Conservation (phyloP, 2,113 vertebrate species). For the Hydrolagus affinis region DNA sequence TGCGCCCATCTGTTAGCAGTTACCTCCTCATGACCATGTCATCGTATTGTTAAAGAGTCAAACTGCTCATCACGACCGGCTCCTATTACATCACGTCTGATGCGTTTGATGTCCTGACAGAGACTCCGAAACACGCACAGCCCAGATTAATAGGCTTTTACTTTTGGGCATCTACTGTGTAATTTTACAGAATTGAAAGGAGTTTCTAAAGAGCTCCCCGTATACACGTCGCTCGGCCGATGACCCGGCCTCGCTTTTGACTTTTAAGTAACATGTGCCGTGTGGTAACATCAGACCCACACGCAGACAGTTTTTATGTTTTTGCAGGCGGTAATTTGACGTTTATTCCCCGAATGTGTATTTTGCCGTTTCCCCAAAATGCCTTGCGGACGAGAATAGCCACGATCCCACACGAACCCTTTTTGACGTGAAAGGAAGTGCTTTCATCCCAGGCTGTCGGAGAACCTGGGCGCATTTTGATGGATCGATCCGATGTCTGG, state of each 20-base stretch:
- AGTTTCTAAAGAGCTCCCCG: constrained; percentile 16
- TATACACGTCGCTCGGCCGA: background rate
- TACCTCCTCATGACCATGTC: constrained; percentile 21
- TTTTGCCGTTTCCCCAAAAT: constrained; percentile 7
- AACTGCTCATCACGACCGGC: constrained; percentile 19
- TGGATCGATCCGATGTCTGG: no score
- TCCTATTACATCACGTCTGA: constrained; percentile 29
- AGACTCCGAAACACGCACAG: background rate
- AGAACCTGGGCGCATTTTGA: no score
- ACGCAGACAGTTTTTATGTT: background rate
- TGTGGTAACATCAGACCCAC: background rate
- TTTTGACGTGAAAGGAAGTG: no score
- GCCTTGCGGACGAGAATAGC: background rate
- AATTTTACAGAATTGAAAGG: constrained; percentile 25
- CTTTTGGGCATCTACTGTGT: constrained; percentile 13
- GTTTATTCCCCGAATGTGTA: background rate
- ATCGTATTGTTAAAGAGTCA: constrained; percentile 24
- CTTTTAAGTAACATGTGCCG: background rate
- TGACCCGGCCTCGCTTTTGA: background rate
- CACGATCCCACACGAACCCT: background rate
- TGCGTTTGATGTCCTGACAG: constrained; percentile 12
- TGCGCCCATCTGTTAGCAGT: constrained; percentile 29
- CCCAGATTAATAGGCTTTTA: constrained; percentile 25
- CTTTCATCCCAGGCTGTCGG: no score
- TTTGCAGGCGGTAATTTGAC: background rate